These are phyloP conservation scores for Sclerodermus sp. DNA, from an alignment of 2,888 invertebrate genomes.

Conservation along the genomic window DNA sequence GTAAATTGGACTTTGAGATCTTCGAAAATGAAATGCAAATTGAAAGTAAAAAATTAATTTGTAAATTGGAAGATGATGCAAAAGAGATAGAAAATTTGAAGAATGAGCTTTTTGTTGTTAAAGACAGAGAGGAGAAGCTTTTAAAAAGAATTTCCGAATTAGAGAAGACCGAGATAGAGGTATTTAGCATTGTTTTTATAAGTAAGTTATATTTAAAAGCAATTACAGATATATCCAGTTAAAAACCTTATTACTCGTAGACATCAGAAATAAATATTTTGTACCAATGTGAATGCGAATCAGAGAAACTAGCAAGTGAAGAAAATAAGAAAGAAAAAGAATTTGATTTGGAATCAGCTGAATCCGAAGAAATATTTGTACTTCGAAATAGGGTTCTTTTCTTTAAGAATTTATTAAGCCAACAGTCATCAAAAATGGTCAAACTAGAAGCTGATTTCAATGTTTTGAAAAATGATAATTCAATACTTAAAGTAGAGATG, in stretches of 20 bases:
- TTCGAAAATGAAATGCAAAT: conserved; percentile 37
- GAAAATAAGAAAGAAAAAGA: conserved; percentile 25
- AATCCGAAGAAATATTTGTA: conserved; percentile 31
- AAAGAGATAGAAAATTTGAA: conserved; percentile 19
- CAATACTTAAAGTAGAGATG: conserved; percentile 36
- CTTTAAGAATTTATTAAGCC: conserved; percentile 35
- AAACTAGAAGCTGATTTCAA: conserved; percentile 43
- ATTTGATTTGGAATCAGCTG: conserved; percentile 29
- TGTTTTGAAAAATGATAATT: conserved; percentile 45
- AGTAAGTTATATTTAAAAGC: too few species aligned
- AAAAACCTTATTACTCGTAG: neutral
- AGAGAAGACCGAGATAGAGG: conserved; percentile 16
- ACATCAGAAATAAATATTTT: neutral
- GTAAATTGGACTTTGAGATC: conserved; percentile 37
- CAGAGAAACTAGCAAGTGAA: conserved; percentile 25
- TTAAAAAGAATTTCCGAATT: conserved; percentile 13
- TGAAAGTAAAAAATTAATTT: conserved; percentile 28
- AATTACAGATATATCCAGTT: neutral
- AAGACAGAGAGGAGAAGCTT: conserved; percentile 24
- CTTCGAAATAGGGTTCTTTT: conserved; percentile 32
- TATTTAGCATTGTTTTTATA: conserved; percentile 4
- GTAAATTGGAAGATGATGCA: conserved; percentile 20
- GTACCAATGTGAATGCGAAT: too few species aligned
- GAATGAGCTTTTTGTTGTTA: conserved; percentile 24
- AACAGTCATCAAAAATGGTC: conserved; percentile 38